phyloP scores from a whole-genome alignment of 1,140 invertebrate species.

The Armadillidium nasatum region DNA sequence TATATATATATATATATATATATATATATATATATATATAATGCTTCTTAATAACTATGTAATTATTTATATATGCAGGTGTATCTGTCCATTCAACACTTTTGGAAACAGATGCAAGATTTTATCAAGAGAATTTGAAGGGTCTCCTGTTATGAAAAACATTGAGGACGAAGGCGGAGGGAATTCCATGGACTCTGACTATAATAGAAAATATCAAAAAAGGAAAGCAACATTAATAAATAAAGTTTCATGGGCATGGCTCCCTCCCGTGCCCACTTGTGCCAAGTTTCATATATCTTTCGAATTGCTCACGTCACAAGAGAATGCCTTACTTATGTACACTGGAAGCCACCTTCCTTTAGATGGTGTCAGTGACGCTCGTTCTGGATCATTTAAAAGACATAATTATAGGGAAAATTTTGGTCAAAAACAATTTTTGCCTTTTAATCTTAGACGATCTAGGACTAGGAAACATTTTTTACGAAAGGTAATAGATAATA shows the following conservation, averaged over 20 bases:
- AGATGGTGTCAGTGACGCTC: background rate
- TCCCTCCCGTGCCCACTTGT: constrained; percentile 25
- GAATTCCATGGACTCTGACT: background rate
- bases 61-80: constrained; percentile 7
- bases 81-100: constrained; percentile 24
- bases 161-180: background rate
- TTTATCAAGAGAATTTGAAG: constrained; percentile 19
- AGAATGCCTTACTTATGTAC: constrained; percentile 1
- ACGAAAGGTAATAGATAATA: no score
- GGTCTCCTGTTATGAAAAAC: background rate
- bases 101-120: constrained; percentile 22
- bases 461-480: constrained; percentile 1
- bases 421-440: background rate
- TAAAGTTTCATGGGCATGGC: background rate
- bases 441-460: background rate
- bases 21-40: no score
- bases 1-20: no score
- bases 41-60: no score
- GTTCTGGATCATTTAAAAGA: background rate
- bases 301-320: constrained; percentile 16
- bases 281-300: constrained; percentile 19
- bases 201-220: no score
- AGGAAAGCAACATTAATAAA: no score
- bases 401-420: background rate
- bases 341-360: background rate